A percentile compares a stretch with the other conserved stretches of the same genome.
These are phyloP conservation scores for Pristionchus mayeri DNA, from an alignment of 2,888 invertebrate species.

Conservation along the genomic window DNA sequence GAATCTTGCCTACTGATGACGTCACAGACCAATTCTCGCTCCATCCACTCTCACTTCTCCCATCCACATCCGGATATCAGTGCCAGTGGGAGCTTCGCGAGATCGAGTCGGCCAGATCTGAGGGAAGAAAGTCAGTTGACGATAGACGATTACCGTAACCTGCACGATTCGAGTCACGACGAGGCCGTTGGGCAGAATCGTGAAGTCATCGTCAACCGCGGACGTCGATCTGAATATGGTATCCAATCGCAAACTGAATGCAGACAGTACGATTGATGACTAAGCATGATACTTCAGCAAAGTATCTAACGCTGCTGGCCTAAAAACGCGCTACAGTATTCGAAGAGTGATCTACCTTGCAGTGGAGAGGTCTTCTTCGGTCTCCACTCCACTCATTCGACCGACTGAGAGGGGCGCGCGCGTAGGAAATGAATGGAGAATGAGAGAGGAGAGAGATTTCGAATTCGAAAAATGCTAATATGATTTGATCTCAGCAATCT, in stretches of 20 bases:
- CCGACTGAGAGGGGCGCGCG: background rate
- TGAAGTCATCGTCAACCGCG: conserved; percentile 32
- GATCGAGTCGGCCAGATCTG: conserved; percentile 34
- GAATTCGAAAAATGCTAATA: too few relatives aligned
- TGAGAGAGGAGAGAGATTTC: background rate
- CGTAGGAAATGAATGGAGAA: conserved; percentile 3
- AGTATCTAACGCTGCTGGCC: background rate
- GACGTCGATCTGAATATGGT: background rate
- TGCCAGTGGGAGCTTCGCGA: background rate
- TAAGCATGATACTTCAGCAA: background rate
- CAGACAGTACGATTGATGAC: background rate
- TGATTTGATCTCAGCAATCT: too few relatives aligned
- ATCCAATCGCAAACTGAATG: background rate
- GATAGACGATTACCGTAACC: background rate
- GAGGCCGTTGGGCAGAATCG: conserved; percentile 21
- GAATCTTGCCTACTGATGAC: background rate
- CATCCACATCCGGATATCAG: conserved; percentile 39
- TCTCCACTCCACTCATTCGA: background rate
- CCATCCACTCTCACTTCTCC: conserved; percentile 32
- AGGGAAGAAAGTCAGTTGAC: background rate
- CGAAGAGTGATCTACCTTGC: background rate
- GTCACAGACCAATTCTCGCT: background rate
- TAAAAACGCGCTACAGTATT: too few relatives aligned
- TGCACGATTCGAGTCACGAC: conserved; percentile 41
- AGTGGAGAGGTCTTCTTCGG: conserved; percentile 1